These are phyloP conservation scores for Acrossocheilus wenchowensis DNA, from an alignment of 2,797 vertebrate genomes.

Conservation along the genomic window DNA sequence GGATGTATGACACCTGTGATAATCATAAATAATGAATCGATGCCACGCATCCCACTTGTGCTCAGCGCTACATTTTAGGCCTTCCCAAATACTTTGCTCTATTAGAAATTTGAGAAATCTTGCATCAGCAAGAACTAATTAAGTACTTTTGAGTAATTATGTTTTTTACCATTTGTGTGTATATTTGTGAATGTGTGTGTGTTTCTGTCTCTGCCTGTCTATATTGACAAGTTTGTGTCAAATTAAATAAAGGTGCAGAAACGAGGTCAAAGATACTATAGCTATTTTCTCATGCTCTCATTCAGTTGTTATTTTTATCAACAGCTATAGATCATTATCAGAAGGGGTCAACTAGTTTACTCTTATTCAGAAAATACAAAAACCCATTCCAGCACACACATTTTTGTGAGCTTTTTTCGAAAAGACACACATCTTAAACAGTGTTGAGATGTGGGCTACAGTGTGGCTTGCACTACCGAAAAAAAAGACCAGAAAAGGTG, in stretches of 20 bases:
- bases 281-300: background rate
- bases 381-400: background rate
- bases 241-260: background rate
- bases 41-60: constrained; percentile 3
- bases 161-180: background rate
- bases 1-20: constrained; percentile 11
- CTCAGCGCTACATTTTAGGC: background rate
- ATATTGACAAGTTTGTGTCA: background rate
- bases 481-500: background rate
- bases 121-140: background rate
- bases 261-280: background rate
- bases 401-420: background rate
- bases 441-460: too few relatives aligned
- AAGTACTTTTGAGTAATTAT: background rate
- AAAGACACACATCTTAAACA: background rate
- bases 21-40: constrained; percentile 40
- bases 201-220: constrained; percentile 1
- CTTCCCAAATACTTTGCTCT: background rate
- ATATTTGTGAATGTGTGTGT: background rate
- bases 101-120: too few relatives aligned
- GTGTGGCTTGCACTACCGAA: background rate
- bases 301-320: constrained; percentile 11
- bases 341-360: background rate
- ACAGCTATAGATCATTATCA: background rate
- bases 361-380: background rate